Base-by-base conservation (phyloP, 2,113 vertebrate genomes). In the Physeter macrocephalus region DNA sequence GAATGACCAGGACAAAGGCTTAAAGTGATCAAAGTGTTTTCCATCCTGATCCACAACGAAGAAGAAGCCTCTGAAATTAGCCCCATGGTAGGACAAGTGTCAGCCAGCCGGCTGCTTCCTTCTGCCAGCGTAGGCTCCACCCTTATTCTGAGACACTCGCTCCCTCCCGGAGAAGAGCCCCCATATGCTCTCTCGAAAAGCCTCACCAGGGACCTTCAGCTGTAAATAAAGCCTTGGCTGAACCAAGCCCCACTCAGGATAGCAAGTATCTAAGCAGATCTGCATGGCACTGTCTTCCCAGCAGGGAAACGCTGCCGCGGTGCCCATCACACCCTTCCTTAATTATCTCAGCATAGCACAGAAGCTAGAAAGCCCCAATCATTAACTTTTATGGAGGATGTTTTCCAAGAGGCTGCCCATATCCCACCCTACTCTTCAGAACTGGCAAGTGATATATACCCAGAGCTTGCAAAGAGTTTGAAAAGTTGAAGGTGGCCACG, bases 371-470 rank as follows among this genome's bases (percentile, higher is more conserved):
- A 77, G 64, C 74, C 67, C 36, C 62, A 39, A 18, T n/a, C 84
- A 49, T 96, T 98, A 97, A 95, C 95, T 98, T 97, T 82, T 81
- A 93, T 31, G 72, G 88, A 97, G 82, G 74, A 84, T 91, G 46
- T 94, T 97, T 95, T 93, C 94, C 4, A 0, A 61, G 2, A 0
- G 34, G 69, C 64, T 67, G 49, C 87, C 86, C n/a, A 21, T 82
- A 57, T 29, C 39, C 46, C 4, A 0, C 34, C 46, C 39, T 10
- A 1, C 54, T 52, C 77, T 52, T 88, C 54, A 85, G 77, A 80
- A 29, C 29, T 3, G 2, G 81, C 36, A 27, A 81, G 59, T 12
- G 64, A 49, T 36, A 5, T 2, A 8, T n/a, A n/a, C 29, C 14
- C 64, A 15, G 17, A 67, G 27, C 78, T 34, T 34, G 21, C 7